These are phyloP conservation scores for Drosophila sp. DNA, from an alignment of 1,140 invertebrate species.

Conservation along the genomic window DNA sequence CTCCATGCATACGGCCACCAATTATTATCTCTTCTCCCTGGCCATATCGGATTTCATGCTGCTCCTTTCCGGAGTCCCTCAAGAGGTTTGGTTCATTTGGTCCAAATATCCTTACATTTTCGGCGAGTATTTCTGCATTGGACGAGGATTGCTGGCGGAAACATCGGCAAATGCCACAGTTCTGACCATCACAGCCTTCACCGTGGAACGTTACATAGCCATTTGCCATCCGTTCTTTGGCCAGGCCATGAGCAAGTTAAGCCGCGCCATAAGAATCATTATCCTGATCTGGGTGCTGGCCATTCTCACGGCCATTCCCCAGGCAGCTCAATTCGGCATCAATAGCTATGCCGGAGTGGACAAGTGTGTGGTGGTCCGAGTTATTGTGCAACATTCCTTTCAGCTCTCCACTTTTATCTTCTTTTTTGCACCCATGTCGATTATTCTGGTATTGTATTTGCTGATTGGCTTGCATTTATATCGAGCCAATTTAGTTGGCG, in stretches of 20 bases:
- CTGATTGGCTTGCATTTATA: conserved; percentile 88
- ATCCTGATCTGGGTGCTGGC: conserved; percentile 89
- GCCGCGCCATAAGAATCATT: conserved; percentile 87
- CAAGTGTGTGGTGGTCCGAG: conserved; percentile 85
- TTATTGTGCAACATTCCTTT: conserved; percentile 86
- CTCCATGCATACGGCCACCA: conserved; percentile 96
- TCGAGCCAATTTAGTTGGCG: conserved; percentile 72
- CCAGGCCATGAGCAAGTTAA: conserved; percentile 92
- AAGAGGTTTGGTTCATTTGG: conserved; percentile 95
- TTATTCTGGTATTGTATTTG: conserved; percentile 89
- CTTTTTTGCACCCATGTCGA: conserved; percentile 90
- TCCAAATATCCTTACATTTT: conserved; percentile 94
- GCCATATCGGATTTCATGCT: conserved; percentile 96
- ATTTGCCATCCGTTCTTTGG: conserved; percentile 96
- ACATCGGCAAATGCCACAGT: conserved; percentile 97
- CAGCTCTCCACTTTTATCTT: conserved; percentile 90
- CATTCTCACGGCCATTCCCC: conserved; percentile 90
- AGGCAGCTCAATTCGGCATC: conserved; percentile 90
- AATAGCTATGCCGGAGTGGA: conserved; percentile 83
- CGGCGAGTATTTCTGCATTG: conserved; percentile 92
- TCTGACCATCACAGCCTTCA: conserved; percentile 96
- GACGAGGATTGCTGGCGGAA: conserved; percentile 93
- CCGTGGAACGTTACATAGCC: conserved; percentile 96
- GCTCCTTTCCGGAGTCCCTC: conserved; percentile 90
- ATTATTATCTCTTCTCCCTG: conserved; percentile 96